A percentile compares a stretch with the other conserved stretches of the same genome.
Evolutionary conservation across 2,113 vertebrate species (phyloP).

Genomic region (Brachypteracias leptosomus): DNA sequence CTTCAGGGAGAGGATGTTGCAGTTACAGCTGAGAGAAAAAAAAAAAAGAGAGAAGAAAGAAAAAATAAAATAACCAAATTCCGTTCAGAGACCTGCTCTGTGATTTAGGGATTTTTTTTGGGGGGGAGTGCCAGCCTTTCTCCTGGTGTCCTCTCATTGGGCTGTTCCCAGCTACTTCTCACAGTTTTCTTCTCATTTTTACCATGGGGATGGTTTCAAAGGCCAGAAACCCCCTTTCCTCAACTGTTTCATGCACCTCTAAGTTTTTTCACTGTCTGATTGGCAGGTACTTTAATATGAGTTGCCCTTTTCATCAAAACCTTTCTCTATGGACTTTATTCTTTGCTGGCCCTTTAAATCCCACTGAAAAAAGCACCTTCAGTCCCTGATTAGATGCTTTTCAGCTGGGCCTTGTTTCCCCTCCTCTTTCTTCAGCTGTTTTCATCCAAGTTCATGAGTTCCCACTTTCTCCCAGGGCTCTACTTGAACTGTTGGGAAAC

Average conservation of each 20-base stretch:
- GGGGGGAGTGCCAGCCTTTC: not conserved
- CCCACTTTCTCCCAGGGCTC: not conserved
- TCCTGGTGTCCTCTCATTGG: rapidly evolving
- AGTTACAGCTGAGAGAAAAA: not conserved
- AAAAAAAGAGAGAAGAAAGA: too few species aligned
- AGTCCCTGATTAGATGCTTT: not conserved
- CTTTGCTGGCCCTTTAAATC: not conserved
- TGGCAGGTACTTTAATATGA: not conserved
- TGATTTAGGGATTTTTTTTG: too few species aligned
- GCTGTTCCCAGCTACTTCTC: not conserved
- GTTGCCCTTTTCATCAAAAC: not conserved
- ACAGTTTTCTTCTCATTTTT: not conserved
- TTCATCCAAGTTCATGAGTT: not conserved
- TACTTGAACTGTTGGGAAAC: rapidly evolving
- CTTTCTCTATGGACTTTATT: not conserved
- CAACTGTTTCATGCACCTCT: not conserved
- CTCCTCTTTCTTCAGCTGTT: not conserved
- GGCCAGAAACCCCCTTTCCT: not conserved
- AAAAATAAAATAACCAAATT: not conserved
- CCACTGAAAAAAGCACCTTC: not conserved
- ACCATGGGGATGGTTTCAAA: not conserved
- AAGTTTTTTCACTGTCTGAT: not conserved
- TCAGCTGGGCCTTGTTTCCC: not conserved
- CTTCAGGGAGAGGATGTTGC: not conserved
- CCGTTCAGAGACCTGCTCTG: not conserved